A percentile compares a stretch with the other conserved stretches of the same genome.
phyloP scores from a whole-genome alignment of 2,888 invertebrate species.

The Leucania comma region DNA sequence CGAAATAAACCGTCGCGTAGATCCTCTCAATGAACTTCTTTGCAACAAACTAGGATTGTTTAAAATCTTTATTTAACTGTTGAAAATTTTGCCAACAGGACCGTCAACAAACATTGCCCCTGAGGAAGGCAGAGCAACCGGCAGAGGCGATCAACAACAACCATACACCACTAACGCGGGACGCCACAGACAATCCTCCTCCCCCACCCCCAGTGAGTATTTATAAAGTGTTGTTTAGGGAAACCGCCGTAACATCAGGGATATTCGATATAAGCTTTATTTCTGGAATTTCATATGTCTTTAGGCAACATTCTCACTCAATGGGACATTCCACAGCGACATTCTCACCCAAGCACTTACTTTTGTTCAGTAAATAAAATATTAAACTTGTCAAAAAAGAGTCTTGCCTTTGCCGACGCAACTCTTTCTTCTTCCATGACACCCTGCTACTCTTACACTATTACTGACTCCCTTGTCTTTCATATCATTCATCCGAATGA shows the following conservation, averaged over 20 bases:
- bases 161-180: conserved; percentile 69
- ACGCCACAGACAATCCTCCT: conserved; percentile 85
- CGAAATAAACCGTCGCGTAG: background rate
- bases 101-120: conserved; percentile 81
- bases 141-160: conserved; percentile 67
- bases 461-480: background rate
- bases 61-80: background rate
- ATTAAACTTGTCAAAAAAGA: background rate
- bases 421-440: background rate
- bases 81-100: conserved; percentile 75
- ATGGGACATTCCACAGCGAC: too few relatives aligned
- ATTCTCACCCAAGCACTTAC: background rate
- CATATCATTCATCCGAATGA: background rate
- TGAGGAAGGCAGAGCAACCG: conserved; percentile 74
- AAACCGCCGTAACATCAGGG: background rate
- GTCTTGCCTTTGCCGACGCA: background rate
- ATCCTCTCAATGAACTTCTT: background rate
- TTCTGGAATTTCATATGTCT: background rate
- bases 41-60: background rate
- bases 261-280: background rate
- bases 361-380: background rate
- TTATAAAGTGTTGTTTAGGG: background rate
- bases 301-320: background rate
- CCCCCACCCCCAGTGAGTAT: conserved; percentile 92
- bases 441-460: background rate